Base-by-base conservation (phyloP, 1,140 invertebrate species). In the Drosophila erecta region DNA sequence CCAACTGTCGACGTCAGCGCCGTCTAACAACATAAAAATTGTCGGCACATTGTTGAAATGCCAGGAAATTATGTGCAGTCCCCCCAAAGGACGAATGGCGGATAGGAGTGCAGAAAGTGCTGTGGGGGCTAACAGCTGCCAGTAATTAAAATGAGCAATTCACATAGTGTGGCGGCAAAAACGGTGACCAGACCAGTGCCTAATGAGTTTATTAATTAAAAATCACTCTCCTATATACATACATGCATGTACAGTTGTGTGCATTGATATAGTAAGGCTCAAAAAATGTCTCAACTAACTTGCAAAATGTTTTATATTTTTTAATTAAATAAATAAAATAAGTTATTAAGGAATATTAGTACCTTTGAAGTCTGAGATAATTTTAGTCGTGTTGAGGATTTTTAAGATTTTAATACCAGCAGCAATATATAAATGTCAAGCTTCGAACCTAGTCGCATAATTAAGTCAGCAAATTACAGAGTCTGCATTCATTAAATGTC, bases 191-290 rank as follows among this genome's bases (percentile, higher is more conserved):
- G 70, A 49, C 54, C 61, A 53, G n/a, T 61, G 73, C 81, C 77
- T 85, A 85, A 85, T 85, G 81, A 85, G 81, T 85, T 85, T 85
- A 85, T 86, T 85, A 85, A 85, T 85, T 86, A 85, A 85, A 86
- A 85, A 85, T 85, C 73, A 77, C 81, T 72, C 66, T 67, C 69
- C 35, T 61, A 49, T 53, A 58, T 33, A 35, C 20, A 58, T 33
- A 35, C 20, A 37, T 40, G 38, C 46, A 46, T 79, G 71, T 79
- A 66, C 61, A 53, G 14, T 33, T 40, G 47, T 49, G 35, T 61
- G 24, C 47, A 49, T 11, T 12, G 27, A 58, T 38, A 51, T 44
- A 49, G 47, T 40, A 61, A 54, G 41, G 33, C 44, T 20, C 27
- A 27, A 6, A 7, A 27, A 27, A 27, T 7, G n/a, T n/a, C 7